A percentile compares a stretch with the other conserved stretches of the same genome.
Evolutionary conservation across 1,140 invertebrate genomes (phyloP).

Genomic region (Panagrolaimus sp.): DNA sequence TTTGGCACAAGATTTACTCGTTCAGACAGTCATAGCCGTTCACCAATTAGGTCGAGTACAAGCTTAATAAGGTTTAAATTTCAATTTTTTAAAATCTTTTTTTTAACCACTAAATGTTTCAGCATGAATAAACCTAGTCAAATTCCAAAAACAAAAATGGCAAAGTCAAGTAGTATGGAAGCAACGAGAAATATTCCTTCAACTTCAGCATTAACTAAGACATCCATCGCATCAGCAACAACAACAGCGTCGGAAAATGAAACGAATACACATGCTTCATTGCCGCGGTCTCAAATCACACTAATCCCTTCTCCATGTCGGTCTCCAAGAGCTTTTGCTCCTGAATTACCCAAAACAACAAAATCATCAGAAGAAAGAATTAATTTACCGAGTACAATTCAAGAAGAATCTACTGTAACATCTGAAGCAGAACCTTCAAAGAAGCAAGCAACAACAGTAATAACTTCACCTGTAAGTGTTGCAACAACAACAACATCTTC

Average conservation of each 20-base stretch:
- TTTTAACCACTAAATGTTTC: neutral
- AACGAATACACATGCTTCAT: neutral
- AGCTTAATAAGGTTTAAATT: constrained; percentile 8
- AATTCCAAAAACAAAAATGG: constrained; percentile 6
- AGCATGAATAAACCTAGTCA: neutral
- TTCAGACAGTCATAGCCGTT: constrained; percentile 13
- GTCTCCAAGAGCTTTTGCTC: neutral
- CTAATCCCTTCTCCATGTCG: constrained; percentile 8
- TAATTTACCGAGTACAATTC: neutral
- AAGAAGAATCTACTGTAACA: neutral
- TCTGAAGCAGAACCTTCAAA: too few relatives aligned
- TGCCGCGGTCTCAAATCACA: neutral
- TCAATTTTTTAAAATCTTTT: neutral
- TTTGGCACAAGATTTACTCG: constrained; percentile 26
- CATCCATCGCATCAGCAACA: neutral
- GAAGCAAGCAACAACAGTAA: neutral
- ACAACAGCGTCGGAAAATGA: too few relatives aligned
- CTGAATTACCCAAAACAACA: neutral
- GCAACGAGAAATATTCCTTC: neutral
- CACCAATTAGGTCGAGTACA: constrained; percentile 23
- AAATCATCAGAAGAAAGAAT: neutral
- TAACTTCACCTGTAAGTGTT: neutral
- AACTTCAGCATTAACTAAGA: neutral
- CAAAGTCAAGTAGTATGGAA: constrained; percentile 3
- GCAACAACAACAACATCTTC: constrained; percentile 10